Evolutionary conservation across 2,113 vertebrate genomes (phyloP), one percentile per base, ranked within the genome.

Genomic region (Indri indri): DNA sequence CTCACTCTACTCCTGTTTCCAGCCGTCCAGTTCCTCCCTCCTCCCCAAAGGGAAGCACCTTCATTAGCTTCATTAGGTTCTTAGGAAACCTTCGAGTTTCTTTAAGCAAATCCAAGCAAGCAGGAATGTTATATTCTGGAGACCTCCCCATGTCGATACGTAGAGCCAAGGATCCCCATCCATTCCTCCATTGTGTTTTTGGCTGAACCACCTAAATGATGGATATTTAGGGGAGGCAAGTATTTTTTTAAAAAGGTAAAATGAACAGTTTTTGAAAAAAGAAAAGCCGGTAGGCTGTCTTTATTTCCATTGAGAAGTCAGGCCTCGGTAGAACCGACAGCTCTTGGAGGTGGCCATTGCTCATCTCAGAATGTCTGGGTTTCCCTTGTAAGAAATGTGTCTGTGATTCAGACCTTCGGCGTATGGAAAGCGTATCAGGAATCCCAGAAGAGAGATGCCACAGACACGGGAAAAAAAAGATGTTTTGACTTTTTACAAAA

Each of bases 21-120:
- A 1, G 30, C 25, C 83, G 32, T 37, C 30, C 27, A 6, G 1
- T 1, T 27, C 17, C 9, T 8, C 16, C 11, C 2, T 50, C n/a
- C 27, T 65, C 17, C 42, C 32, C 45, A 8, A 3, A 32, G 22
- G 10, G 47, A 92, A 88, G 25, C 13, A 37, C 45, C 45, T 82
- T 30, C 37, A 18, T 68, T 81, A 63, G 63, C 77, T 91, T 88
- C 22, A 4, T 77, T 79, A 73, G 30, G 47, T 74, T 73, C 66
- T 61, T 83, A n/a, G 45, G 85, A 54, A 97, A 83, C 45, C 30
- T 76, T 83, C 17, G 79, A 27, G 61, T 61, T 68, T 76, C 57
- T 94, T 59, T 45, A 86, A 90, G 68, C 11, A 87, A 52, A 87
- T 81, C 34, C 3, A 76, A 65, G 47, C 6, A 86, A 65, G 45